Evolutionary conservation across 2,113 vertebrate genomes (phyloP), one percentile per base, ranked within the genome.

Genomic region (Rhinolophus sinicus): DNA sequence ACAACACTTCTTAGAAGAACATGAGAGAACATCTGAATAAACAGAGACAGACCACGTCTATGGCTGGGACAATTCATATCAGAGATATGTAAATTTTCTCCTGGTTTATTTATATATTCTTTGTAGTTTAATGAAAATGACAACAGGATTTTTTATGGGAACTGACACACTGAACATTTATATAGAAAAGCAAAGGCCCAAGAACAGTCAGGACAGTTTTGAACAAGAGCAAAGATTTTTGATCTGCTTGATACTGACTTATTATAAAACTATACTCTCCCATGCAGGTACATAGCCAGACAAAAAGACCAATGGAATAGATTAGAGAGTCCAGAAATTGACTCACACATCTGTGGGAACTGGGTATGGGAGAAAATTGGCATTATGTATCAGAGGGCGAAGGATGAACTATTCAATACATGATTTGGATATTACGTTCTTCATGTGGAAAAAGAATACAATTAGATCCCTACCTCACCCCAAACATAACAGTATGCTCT

Each of bases 1-100:
- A 76, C 13, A 56, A 24, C 8, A 18, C 86, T 81, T 95, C 96
- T 97, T 70, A 88, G 97, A 80, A 86, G 26, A 47, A 21, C 8
- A 4, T 16, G 60, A 72, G 82, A 50, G 38, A 70, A 18, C 4
- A 64, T 26, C 26, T 47, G 33, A 50, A 35, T 62, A 50, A 44
- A 19, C 13, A 75, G 35, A 64, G n/a, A 50, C 3, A 64, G 73
- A 80, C 35, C 50, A n/a, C 35, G 15, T 30, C 9, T 50, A 28
- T 47, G 30, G 56, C 62, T 33, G 19, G 38, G 50, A 8, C 12
- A 40, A 40, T 56, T 60, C 18, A 2, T 21, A 54, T 40, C 9
- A 44, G 67, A 54, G 73, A 44, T 65, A 44, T 2, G 11, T 35
- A n/a, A 12, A 8, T 73, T 72, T 72, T 30, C 6, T 54, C 47